Base-by-base conservation (phyloP, 2,888 invertebrate species). In the Cetonia aurata region DNA sequence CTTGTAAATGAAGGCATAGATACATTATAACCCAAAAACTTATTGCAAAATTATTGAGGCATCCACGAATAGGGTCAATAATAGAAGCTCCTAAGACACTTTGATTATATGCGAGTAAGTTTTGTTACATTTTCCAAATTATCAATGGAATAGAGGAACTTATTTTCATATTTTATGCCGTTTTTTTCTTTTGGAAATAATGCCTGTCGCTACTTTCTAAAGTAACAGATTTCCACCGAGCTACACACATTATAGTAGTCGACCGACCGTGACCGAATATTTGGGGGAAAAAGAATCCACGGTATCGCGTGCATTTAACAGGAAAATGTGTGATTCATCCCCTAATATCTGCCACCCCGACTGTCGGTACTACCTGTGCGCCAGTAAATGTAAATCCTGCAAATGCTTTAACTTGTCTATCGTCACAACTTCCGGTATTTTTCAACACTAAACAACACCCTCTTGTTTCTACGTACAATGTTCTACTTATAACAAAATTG, bases 261-360 rank as follows among this genome's bases (percentile, higher is more conserved):
- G 15, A 50, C 50, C 17, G 50, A 37, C 44, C 48, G 50, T 50
- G 62, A 62, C 48, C 13, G 62, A n/a, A 44, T 6, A 33, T 31
- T 2, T 33, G 1, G 50, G 31, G n/a, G 13, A n/a, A 52, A 48
- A 60, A 62, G 50, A 37, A 56, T 56, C 55, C 37, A 33, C 33
- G 62, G 62, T 46, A 56, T 67, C 46, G 67, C 67, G 67, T 67
- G 67, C 31, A 33, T 50, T 48, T 55, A 67, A 56, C 67, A 67
- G 67, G 67, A 67, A 67, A 56, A 56, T 46, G 60, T 62, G 62
- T 69, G 69, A 69, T 69, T 69, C 69, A 69, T 44, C 62, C 69
- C 69, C 55, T 60, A 69, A 69, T 69, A 59, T 69, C 50, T 13
- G 37, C 52, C 57, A 41, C 69, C 48, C 52, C 50, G 48, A 48